phyloP scores from a whole-genome alignment of 2,888 invertebrate species.

The Neoitamus cyanurus region DNA sequence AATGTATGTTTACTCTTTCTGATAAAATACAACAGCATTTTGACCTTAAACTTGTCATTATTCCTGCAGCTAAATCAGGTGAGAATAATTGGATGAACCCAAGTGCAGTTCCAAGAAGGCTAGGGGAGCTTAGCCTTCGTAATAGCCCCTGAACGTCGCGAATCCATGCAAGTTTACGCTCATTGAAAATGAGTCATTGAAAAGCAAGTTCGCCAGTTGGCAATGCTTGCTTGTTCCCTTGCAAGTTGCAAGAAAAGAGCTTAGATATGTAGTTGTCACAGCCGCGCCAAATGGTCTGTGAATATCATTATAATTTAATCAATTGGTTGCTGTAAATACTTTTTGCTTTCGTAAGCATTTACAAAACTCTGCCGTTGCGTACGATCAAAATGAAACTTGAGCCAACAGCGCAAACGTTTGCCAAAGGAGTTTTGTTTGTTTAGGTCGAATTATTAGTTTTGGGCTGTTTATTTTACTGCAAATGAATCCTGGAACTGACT shows the following conservation, averaged over 20 bases:
- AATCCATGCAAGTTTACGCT: not conserved
- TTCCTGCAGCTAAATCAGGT: not conserved
- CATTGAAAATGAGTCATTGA: not conserved
- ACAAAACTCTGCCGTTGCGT: not conserved
- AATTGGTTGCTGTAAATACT: not conserved
- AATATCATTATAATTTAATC: not conserved
- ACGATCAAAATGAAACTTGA: not conserved
- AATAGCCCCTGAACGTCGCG: not conserved
- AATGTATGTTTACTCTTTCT: not conserved
- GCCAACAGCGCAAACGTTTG: not conserved
- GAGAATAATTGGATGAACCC: not conserved
- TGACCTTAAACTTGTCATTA: slow-evolving; percentile 26
- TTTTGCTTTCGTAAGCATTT: not conserved
- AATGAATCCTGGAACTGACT: not conserved
- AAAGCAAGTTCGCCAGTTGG: not conserved
- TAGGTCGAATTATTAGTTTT: not conserved
- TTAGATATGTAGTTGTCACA: no score
- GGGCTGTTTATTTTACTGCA: not conserved
- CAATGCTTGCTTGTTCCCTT: not conserved
- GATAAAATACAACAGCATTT: not conserved
- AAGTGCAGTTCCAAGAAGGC: not conserved
- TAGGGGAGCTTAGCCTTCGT: not conserved
- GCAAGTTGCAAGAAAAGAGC: not conserved
- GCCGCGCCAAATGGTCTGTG: not conserved
- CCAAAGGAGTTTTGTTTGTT: not conserved